Conservation (phyloP, 2,113 vertebrate genomes). For the Lampris incognitus region DNA sequence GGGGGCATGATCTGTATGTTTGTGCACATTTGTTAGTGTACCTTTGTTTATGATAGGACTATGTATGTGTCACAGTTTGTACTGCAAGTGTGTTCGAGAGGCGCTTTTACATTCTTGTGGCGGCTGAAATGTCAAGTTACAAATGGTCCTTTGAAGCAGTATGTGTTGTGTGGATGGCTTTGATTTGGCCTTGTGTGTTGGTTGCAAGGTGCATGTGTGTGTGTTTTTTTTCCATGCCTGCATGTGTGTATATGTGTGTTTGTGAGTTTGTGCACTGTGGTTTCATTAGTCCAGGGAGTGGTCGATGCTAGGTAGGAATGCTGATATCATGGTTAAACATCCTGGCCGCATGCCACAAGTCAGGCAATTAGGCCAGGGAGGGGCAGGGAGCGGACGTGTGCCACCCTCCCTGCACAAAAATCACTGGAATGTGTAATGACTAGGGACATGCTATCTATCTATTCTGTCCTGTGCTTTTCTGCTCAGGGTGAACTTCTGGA, state of each 20-base stretch:
- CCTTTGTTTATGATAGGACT: not conserved
- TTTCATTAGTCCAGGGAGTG: constrained; percentile 70
- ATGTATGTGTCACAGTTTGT: not conserved
- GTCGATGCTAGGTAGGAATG: constrained; percentile 52
- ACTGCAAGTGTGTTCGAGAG: not conserved
- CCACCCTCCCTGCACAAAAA: constrained; percentile 15
- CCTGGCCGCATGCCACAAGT: constrained; percentile 52
- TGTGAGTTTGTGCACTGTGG: constrained; percentile 15
- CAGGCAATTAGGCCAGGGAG: constrained; percentile 67
- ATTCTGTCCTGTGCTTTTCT: not conserved
- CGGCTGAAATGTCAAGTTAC: too few species aligned
- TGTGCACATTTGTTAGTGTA: not conserved
- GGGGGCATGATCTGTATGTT: not conserved
- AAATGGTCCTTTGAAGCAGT: too few species aligned
- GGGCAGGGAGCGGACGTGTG: constrained; percentile 27
- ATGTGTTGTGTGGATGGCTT: not conserved
- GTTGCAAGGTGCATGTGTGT: constrained; percentile 22
- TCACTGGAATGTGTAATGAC: constrained; percentile 41
- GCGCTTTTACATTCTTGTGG: too few species aligned
- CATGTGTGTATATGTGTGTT: constrained; percentile 18
- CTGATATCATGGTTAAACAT: constrained; percentile 68
- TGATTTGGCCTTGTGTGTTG: not conserved
- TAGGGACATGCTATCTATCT: not conserved
- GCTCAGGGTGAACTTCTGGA: too few species aligned
- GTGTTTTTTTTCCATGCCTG: not conserved